Evolutionary conservation across 2,888 invertebrate genomes (phyloP).

Genomic region (Xylophagus ater): DNA sequence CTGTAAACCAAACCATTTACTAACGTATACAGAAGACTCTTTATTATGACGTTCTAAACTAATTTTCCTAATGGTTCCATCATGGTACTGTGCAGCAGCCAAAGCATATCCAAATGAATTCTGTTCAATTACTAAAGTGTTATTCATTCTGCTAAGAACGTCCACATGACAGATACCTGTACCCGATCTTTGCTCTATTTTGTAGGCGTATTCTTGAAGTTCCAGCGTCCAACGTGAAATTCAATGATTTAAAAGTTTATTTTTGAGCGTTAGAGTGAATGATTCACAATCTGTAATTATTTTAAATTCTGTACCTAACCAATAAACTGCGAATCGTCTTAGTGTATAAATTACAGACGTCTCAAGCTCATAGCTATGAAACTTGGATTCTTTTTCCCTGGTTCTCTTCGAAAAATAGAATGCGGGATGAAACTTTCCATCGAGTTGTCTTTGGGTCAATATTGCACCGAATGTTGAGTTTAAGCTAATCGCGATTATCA

Average conservation of each 20-base stretch:
- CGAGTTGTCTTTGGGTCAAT: constrained; percentile 19
- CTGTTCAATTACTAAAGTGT: constrained; percentile 11
- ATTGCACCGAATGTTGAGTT: constrained; percentile 23
- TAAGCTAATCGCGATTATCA: too few species aligned
- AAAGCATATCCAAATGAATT: constrained; percentile 14
- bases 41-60: constrained; percentile 15
- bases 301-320: constrained; percentile 21
- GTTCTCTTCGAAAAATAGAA: too few species aligned
- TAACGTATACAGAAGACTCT: constrained; percentile 12
- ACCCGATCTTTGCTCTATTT: constrained; percentile 18
- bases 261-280: constrained; percentile 19
- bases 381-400: too few species aligned
- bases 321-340: constrained; percentile 21
- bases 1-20: constrained; percentile 12
- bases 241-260: constrained; percentile 19
- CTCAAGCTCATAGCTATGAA: too few species aligned
- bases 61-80: constrained; percentile 19
- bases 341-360: constrained; percentile 23
- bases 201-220: constrained; percentile 18
- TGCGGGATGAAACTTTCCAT: too few species aligned
- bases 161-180: constrained; percentile 25
- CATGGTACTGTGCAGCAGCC: constrained; percentile 15
- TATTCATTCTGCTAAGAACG: constrained; percentile 21
- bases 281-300: constrained; percentile 22
- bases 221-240: constrained; percentile 19